Percentiles rank a stretch among this genome's conserved stretches.
phyloP scores from a whole-genome alignment of 2,888 invertebrate genomes.

The Drosophila testacea region DNA sequence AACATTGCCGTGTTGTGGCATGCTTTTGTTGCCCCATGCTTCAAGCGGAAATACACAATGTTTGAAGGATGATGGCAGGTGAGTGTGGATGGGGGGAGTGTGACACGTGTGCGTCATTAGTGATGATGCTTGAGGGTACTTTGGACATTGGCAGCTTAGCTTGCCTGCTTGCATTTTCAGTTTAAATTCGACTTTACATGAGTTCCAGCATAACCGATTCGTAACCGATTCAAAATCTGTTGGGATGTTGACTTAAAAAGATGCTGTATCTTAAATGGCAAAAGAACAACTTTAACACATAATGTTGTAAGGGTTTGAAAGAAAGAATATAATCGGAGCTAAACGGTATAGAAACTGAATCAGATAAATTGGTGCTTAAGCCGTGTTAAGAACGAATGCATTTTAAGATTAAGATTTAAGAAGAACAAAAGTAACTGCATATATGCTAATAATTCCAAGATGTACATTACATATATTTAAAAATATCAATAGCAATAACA shows the following conservation, averaged over 20 bases:
- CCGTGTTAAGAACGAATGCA: neutral
- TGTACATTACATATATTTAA: too few species aligned
- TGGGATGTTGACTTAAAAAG: neutral
- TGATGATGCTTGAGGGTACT: constrained; percentile 1
- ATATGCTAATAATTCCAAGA: too few species aligned
- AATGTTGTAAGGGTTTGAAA: too few species aligned
- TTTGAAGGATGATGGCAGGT: neutral
- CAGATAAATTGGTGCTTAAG: neutral
- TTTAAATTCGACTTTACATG: neutral
- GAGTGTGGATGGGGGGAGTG: neutral
- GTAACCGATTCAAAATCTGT: neutral
- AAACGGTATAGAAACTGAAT: too few species aligned
- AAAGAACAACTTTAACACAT: too few species aligned
- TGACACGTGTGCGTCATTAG: constrained; percentile 16
- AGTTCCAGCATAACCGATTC: neutral
- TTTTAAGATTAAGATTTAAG: too few species aligned
- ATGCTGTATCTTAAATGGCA: too few species aligned
- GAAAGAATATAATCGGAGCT: too few species aligned
- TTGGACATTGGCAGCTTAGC: constrained; percentile 8
- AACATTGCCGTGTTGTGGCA: neutral
- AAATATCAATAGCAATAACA: too few species aligned
- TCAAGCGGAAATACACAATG: neutral
- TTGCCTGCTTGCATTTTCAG: constrained; percentile 4
- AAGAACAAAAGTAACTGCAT: too few species aligned
- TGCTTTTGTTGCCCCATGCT: constrained; percentile 8